Conservation (phyloP, 2,113 vertebrate species). For the Mormyrus iriodes region DNA sequence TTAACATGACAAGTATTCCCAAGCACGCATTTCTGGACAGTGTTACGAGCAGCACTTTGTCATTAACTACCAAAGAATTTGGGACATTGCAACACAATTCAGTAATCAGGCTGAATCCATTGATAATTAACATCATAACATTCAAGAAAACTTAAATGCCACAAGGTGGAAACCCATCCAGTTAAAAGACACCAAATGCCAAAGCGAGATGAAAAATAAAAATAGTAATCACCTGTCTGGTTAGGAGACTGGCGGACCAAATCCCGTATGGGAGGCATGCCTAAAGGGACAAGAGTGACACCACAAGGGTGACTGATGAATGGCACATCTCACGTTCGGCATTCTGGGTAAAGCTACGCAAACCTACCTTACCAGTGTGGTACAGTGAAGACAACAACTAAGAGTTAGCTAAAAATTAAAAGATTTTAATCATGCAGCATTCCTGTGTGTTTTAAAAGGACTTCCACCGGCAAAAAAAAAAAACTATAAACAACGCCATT, state of each 20-base stretch:
- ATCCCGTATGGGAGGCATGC: conserved; percentile 95
- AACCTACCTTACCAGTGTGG: not conserved
- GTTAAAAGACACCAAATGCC: not conserved
- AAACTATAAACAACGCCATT: not conserved
- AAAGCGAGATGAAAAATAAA: conserved; percentile 6
- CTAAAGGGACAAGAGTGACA: conserved; percentile 64
- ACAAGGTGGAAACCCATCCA: not conserved
- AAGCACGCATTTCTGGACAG: not conserved
- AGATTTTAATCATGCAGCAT: not conserved
- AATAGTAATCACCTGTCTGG: conserved; percentile 77
- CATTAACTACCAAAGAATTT: not conserved
- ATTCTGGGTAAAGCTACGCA: not conserved
- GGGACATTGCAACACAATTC: not conserved
- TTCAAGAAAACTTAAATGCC: not conserved
- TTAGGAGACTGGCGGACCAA: conserved; percentile 95
- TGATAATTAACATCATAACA: not conserved
- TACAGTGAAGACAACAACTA: not conserved
- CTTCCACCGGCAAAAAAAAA: not conserved
- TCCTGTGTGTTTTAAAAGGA: not conserved
- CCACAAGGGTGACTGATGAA: conserved; percentile 34
- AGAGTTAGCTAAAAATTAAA: no score
- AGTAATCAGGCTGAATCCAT: not conserved
- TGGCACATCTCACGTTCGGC: not conserved
- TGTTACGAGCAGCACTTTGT: not conserved
- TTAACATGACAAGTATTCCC: not conserved